phyloP scores from a whole-genome alignment of 2,797 vertebrate genomes.

The Leuciscus waleckii region DNA sequence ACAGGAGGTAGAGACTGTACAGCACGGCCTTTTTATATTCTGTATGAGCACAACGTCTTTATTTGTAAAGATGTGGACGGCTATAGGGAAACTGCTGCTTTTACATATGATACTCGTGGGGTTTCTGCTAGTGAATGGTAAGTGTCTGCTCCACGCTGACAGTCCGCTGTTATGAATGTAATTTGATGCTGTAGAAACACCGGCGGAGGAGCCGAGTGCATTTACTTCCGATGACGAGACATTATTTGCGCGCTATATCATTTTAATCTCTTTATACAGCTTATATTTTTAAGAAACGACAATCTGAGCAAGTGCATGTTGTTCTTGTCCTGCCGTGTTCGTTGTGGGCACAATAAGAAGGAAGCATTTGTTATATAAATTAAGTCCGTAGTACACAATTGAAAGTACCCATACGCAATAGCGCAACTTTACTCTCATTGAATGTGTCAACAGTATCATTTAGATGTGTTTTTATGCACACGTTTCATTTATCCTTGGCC shows the following conservation, averaged over 20 bases:
- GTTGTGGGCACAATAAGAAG: neutral
- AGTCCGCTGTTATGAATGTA: constrained; percentile 22
- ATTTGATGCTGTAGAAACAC: constrained; percentile 41
- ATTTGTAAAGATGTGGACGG: constrained; percentile 80
- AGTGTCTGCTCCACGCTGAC: constrained; percentile 36
- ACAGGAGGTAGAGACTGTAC: constrained; percentile 43
- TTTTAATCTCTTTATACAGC: neutral
- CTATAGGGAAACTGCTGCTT: constrained; percentile 77
- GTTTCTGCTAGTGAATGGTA: constrained; percentile 75
- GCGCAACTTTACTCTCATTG: neutral
- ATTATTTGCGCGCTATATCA: neutral
- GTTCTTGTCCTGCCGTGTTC: neutral
- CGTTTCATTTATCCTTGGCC: neutral
- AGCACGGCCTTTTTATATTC: constrained; percentile 39
- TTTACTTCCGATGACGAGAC: constrained; percentile 38
- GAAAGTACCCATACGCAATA: neutral
- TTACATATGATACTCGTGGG: constrained; percentile 78
- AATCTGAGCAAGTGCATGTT: neutral
- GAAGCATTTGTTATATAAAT: neutral
- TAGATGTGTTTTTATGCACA: neutral
- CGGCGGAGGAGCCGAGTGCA: constrained; percentile 1
- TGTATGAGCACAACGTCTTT: constrained; percentile 64
- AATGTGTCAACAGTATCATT: neutral
- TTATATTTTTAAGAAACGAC: neutral
- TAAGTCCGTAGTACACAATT: neutral